Conservation (phyloP, 2,113 vertebrate genomes). For the Cromileptes altivelis region DNA sequence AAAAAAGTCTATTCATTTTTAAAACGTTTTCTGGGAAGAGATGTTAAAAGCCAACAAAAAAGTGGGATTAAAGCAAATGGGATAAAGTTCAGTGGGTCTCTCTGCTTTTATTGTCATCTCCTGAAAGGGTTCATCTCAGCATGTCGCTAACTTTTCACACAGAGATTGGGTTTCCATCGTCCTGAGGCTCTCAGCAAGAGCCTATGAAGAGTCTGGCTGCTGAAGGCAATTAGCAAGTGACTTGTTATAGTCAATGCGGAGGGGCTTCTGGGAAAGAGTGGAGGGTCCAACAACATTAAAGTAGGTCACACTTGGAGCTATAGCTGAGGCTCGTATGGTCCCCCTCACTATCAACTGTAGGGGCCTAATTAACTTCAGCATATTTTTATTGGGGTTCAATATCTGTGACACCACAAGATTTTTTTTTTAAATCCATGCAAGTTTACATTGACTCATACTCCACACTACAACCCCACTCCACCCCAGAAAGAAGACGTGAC, state of each 20-base stretch:
- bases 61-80: conserved; percentile 14
- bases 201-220: conserved; percentile 52
- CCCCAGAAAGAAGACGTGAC: conserved; percentile 48
- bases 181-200: conserved; percentile 46
- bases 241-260: conserved; percentile 38
- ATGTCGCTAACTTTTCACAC: conserved; percentile 54
- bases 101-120: conserved; percentile 49
- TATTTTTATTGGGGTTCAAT: conserved; percentile 39
- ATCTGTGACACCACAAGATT: neutral
- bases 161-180: conserved; percentile 61
- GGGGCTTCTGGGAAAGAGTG: conserved; percentile 54
- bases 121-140: conserved; percentile 52
- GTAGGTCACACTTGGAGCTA: conserved; percentile 52
- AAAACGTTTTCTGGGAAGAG: conserved; percentile 1
- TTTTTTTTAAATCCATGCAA: neutral
- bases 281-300: conserved; percentile 51
- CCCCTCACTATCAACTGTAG: conserved; percentile 25
- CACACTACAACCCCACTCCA: neutral
- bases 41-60: conserved; percentile 6
- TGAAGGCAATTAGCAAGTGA: conserved; percentile 69
- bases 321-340: conserved; percentile 1
- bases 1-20: neutral
- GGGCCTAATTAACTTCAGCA: conserved; percentile 26
- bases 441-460: conserved; percentile 12
- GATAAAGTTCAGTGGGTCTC: conserved; percentile 14